These are phyloP conservation scores for Quiscalus mexicanus DNA, from an alignment of 2,113 vertebrate species.

Conservation along the genomic window DNA sequence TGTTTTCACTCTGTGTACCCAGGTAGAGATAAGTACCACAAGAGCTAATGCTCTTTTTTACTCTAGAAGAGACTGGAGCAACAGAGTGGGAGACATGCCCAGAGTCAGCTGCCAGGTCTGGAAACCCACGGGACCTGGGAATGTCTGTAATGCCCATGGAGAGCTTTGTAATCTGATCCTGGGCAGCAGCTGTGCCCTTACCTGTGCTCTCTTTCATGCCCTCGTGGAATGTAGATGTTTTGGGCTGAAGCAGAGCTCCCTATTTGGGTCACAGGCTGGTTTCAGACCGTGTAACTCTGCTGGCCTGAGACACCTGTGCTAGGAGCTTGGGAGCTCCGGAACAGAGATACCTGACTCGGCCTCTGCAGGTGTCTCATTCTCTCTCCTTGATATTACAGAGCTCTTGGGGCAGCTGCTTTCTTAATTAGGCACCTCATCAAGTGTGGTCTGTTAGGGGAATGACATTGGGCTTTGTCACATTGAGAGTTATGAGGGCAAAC, in stretches of 20 bases:
- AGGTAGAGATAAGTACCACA: neutral
- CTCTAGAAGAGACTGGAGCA: neutral
- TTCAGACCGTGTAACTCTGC: neutral
- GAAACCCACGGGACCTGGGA: accelerated
- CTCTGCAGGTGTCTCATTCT: neutral
- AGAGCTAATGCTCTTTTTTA: neutral
- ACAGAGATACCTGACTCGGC: neutral
- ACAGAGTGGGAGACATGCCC: neutral
- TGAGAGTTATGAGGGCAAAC: neutral
- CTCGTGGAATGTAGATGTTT: neutral
- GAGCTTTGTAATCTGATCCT: neutral
- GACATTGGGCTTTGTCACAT: neutral
- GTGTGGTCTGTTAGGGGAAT: neutral
- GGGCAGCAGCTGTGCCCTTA: neutral
- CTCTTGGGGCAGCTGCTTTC: neutral
- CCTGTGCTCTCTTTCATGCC: neutral
- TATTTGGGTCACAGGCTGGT: neutral
- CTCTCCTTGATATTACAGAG: neutral
- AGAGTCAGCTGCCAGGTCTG: neutral
- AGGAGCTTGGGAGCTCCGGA: neutral
- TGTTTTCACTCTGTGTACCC: neutral
- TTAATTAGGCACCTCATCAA: neutral
- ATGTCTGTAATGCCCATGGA: neutral
- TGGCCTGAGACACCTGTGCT: neutral
- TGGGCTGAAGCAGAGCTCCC: neutral